These are phyloP conservation scores for Chroicocephalus ridibundus DNA, from an alignment of 2,113 vertebrate genomes.

Conservation along the genomic window DNA sequence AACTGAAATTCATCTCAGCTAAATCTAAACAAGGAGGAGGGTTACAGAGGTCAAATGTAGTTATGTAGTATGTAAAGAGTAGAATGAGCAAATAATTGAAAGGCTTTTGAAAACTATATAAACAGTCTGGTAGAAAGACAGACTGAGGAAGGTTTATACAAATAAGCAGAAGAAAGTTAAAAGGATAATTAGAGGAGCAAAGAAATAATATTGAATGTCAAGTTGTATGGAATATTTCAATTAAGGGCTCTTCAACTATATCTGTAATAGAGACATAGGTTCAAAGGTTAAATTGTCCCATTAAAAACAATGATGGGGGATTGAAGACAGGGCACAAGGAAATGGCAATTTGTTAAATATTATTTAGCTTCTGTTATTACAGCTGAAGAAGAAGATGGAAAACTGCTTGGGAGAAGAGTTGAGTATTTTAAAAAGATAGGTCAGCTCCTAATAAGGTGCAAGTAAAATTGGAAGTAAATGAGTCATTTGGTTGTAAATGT, in stretches of 20 bases:
- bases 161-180: conserved; percentile 66
- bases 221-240: conserved; percentile 47
- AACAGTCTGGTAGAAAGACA: conserved; percentile 56
- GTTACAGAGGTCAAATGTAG: conserved; percentile 45
- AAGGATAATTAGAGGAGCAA: conserved; percentile 48
- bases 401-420: background rate
- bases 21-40: conserved; percentile 47
- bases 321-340: conserved; percentile 29
- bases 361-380: conserved; percentile 46
- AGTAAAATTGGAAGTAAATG: background rate
- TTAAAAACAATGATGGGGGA: conserved; percentile 21
- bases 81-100: conserved; percentile 53
- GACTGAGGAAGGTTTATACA: conserved; percentile 46
- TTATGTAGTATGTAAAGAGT: conserved; percentile 44
- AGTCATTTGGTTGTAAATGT: background rate
- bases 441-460: background rate
- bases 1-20: conserved; percentile 29
- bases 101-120: conserved; percentile 54
- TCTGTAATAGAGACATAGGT: conserved; percentile 15
- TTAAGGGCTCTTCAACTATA: conserved; percentile 34
- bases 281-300: conserved; percentile 50
- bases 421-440: background rate
- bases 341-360: conserved; percentile 41
- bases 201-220: conserved; percentile 54
- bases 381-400: conserved; percentile 34